These are phyloP conservation scores for Eristalis tenax DNA, from an alignment of 2,888 invertebrate genomes.

Conservation along the genomic window DNA sequence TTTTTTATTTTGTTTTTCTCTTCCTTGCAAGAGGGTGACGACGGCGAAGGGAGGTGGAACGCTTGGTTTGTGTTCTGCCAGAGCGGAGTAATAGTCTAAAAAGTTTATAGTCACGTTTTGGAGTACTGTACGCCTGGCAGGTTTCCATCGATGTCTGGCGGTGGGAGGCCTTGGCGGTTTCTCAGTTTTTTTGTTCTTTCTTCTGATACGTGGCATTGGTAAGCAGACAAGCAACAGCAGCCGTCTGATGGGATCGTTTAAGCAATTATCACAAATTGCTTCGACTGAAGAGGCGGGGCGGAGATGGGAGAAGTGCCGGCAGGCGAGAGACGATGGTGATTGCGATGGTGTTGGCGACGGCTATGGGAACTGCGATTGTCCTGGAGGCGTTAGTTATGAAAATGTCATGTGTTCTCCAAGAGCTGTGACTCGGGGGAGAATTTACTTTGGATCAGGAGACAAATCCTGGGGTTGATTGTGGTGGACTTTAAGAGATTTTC, in stretches of 20 bases:
- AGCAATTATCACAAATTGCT: conserved; percentile 70
- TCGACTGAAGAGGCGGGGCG: not conserved
- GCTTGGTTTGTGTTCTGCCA: not conserved
- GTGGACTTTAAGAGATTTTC: not conserved
- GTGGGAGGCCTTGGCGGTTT: conserved; percentile 8
- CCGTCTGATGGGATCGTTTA: conserved; percentile 63
- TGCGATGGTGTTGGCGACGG: not conserved
- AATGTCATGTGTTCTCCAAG: conserved; percentile 12
- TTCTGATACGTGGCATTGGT: not conserved
- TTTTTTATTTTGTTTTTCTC: not conserved
- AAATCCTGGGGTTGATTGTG: not conserved
- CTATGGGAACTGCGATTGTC: not conserved
- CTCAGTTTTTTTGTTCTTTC: not conserved
- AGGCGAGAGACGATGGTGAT: not conserved
- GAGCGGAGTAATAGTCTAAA: conserved; percentile 59
- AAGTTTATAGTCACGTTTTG: conserved; percentile 71
- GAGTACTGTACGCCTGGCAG: conserved; percentile 64
- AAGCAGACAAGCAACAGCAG: conserved; percentile 18
- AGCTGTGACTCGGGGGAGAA: not conserved
- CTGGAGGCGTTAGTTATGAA: conserved; percentile 34
- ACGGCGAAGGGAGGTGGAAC: not conserved
- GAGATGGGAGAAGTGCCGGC: not conserved
- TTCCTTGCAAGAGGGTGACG: not conserved
- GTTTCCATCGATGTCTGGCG: conserved; percentile 60
- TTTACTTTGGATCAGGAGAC: not conserved